These are phyloP conservation scores for Stegodyphus dumicola DNA, from an alignment of 1,140 invertebrate species.

Conservation along the genomic window DNA sequence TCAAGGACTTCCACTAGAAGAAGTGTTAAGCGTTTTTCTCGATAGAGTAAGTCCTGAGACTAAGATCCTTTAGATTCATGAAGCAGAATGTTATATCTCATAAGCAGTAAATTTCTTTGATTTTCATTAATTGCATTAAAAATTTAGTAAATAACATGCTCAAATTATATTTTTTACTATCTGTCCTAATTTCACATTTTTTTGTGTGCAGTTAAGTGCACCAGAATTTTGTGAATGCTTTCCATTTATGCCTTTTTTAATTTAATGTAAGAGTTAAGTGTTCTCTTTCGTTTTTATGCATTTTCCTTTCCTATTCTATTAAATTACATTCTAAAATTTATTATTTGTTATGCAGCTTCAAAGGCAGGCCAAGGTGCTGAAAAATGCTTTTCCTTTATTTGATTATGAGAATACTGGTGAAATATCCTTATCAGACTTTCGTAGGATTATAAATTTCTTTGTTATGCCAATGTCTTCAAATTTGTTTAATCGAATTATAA, in stretches of 20 bases:
- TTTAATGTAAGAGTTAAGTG: too few relatives aligned
- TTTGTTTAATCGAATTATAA: slow-evolving; percentile 33
- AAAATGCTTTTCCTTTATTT: slow-evolving; percentile 39
- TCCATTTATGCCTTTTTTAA: too few relatives aligned
- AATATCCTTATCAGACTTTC: slow-evolving; percentile 41
- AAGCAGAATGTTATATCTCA: neutral
- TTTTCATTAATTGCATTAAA: neutral
- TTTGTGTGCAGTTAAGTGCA: too few relatives aligned
- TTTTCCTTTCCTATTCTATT: neutral
- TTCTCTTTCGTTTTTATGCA: neutral
- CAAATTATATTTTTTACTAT: too few relatives aligned
- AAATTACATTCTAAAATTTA: neutral
- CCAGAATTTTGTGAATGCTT: too few relatives aligned
- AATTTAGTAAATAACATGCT: neutral
- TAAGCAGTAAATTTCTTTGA: neutral
- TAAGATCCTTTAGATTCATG: neutral
- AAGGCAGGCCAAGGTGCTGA: slow-evolving; percentile 8
- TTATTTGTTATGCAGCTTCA: slow-evolving; percentile 33
- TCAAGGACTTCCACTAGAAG: slow-evolving; percentile 39
- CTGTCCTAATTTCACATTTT: too few relatives aligned
- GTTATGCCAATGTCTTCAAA: slow-evolving; percentile 36
- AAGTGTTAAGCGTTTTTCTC: slow-evolving; percentile 14
- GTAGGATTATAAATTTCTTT: slow-evolving; percentile 39
- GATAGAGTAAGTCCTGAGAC: slow-evolving; percentile 5
- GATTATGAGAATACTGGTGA: slow-evolving; percentile 48